phyloP scores from a whole-genome alignment of 1,140 invertebrate genomes.

The Drosophila punjabiensis region DNA sequence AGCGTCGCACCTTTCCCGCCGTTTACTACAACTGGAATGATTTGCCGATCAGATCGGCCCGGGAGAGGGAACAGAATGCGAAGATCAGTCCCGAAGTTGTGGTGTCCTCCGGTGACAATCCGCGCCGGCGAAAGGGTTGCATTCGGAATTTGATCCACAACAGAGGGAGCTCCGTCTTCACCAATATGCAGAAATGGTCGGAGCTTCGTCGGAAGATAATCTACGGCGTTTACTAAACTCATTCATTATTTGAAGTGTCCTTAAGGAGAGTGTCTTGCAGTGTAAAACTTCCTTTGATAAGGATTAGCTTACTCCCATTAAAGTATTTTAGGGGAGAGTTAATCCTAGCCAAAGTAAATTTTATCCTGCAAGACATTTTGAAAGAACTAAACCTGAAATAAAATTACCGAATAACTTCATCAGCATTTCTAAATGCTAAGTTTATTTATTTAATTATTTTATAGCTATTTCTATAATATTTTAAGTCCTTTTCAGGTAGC shows the following conservation, averaged over 20 bases:
- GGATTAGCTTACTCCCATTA: neutral
- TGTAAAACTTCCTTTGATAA: neutral
- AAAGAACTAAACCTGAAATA: neutral
- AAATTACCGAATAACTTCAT: neutral
- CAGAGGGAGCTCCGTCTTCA: neutral
- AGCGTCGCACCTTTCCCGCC: conserved; percentile 24
- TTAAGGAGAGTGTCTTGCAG: neutral
- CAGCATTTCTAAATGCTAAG: neutral
- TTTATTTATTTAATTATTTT: neutral
- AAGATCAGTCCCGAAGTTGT: neutral
- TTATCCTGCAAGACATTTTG: neutral
- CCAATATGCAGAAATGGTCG: conserved; percentile 24
- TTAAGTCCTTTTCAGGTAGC: neutral
- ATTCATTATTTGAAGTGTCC: too few relatives aligned
- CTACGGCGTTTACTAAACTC: conserved; percentile 30
- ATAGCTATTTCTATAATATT: neutral
- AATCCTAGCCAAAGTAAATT: neutral
- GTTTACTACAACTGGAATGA: conserved; percentile 10
- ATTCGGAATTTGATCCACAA: neutral
- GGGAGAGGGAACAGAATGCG: neutral
- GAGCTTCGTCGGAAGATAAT: conserved; percentile 42
- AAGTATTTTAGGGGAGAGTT: neutral
- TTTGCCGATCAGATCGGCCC: neutral
- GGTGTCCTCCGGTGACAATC: neutral
- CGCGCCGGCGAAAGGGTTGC: neutral